These are phyloP conservation scores for Enteromius unitaeniatus DNA, from an alignment of 2,797 vertebrate species.

Conservation along the genomic window DNA sequence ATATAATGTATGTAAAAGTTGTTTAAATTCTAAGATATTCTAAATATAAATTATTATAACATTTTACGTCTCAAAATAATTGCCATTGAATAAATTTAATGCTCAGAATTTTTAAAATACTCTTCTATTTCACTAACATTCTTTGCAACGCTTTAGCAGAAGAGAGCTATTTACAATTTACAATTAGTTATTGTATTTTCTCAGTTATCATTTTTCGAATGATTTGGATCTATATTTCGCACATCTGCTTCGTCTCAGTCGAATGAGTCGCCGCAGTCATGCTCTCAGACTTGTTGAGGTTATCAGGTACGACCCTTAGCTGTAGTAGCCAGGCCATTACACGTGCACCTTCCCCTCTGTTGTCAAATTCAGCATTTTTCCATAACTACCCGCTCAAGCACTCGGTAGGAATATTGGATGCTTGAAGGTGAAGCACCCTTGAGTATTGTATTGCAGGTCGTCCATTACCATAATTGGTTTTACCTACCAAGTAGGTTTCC, in stretches of 20 bases:
- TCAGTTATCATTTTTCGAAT: not conserved
- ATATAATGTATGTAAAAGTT: too few species aligned
- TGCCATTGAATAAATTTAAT: too few species aligned
- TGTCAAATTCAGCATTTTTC: slow-evolving; percentile 48
- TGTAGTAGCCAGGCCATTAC: slow-evolving; percentile 55
- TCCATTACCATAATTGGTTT: slow-evolving; percentile 85
- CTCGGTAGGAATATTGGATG: slow-evolving; percentile 73
- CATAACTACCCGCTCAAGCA: slow-evolving; percentile 66
- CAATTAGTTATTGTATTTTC: not conserved
- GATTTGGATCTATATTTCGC: not conserved
- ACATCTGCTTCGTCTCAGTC: not conserved
- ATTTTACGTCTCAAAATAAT: too few species aligned
- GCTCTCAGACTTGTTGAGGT: slow-evolving; percentile 36
- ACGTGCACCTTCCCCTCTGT: slow-evolving; percentile 37
- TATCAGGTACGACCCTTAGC: slow-evolving; percentile 50
- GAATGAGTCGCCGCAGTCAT: not conserved
- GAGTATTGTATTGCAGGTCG: slow-evolving; percentile 80
- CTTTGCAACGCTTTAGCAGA: not conserved
- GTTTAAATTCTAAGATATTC: too few species aligned
- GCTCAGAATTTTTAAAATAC: too few species aligned
- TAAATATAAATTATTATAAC: too few species aligned
- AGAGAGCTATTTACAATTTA: not conserved
- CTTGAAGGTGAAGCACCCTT: slow-evolving; percentile 72
- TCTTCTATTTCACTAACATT: too few species aligned
- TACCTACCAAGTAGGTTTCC: slow-evolving; percentile 78